A percentile compares a stretch with the other conserved stretches of the same genome.
phyloP scores from a whole-genome alignment of 1,140 invertebrate species.

The Coenobita brevimanus region DNA sequence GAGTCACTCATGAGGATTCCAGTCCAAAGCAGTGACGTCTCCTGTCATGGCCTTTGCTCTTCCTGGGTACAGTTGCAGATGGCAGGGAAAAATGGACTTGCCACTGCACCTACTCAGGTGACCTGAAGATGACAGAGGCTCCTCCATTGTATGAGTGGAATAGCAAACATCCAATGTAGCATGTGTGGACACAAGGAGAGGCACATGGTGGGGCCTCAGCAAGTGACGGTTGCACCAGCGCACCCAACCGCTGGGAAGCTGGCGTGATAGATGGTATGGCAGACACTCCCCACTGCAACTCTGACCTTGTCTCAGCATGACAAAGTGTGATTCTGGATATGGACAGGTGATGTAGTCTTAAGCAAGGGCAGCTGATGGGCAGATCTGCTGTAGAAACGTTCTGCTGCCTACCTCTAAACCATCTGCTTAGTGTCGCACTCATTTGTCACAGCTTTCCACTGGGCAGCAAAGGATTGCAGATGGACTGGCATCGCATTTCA shows the following conservation, averaged over 20 bases:
- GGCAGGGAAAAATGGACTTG: conserved; percentile 5
- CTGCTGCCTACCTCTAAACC: background rate
- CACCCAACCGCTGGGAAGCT: conserved; percentile 20
- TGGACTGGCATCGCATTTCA: conserved; percentile 1
- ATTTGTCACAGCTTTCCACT: conserved; percentile 7
- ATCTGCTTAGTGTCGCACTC: too few species aligned
- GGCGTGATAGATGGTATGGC: background rate
- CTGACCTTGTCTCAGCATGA: conserved; percentile 2
- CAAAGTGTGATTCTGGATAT: too few species aligned
- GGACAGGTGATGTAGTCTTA: background rate
- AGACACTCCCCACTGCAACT: conserved; percentile 9
- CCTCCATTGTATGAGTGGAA: background rate
- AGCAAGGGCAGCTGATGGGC: background rate
- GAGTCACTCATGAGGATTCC: too few species aligned
- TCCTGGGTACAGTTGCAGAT: too few species aligned
- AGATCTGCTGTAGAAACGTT: background rate
- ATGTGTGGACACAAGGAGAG: too few species aligned
- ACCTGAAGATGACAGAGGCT: background rate
- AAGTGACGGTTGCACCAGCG: conserved; percentile 24
- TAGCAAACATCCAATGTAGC: background rate
- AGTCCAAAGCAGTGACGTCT: too few species aligned
- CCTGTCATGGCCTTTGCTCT: too few species aligned
- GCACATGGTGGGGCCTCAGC: too few species aligned
- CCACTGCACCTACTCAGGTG: background rate
- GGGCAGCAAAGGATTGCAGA: conserved; percentile 12